Evolutionary conservation across 2,888 invertebrate genomes (phyloP).

Genomic region (Tinea semifulvella): DNA sequence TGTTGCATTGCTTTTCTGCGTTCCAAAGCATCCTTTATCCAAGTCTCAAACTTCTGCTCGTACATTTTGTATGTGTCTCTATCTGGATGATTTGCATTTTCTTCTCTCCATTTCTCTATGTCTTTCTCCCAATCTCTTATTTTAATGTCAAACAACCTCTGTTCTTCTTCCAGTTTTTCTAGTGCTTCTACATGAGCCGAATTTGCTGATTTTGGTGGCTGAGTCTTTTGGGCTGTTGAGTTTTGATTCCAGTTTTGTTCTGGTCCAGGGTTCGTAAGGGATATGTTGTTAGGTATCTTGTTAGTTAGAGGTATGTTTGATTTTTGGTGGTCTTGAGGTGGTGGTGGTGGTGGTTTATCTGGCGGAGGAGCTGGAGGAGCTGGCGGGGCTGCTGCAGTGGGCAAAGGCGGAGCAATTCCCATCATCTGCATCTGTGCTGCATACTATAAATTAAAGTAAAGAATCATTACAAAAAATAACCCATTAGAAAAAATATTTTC

Average conservation of each 20-base stretch:
- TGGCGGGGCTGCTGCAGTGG: slow-evolving; percentile 25
- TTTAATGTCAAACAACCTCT: slow-evolving; percentile 87
- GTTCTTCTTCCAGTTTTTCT: slow-evolving; percentile 68
- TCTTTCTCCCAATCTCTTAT: slow-evolving; percentile 93
- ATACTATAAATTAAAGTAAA: slow-evolving; percentile 34
- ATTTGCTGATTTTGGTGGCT: slow-evolving; percentile 23
- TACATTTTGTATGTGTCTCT: slow-evolving; percentile 86
- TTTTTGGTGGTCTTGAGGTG: slow-evolving; percentile 55
- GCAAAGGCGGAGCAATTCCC: slow-evolving; percentile 28
- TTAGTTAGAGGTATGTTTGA: slow-evolving; percentile 19
- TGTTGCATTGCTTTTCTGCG: slow-evolving; percentile 81
- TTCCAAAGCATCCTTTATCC: slow-evolving; percentile 80
- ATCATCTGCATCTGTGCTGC: slow-evolving; percentile 48
- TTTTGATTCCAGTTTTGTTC: background rate
- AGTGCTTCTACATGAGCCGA: slow-evolving; percentile 34
- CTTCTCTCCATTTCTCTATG: slow-evolving; percentile 90
- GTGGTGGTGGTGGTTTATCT: slow-evolving; percentile 36
- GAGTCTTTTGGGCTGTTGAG: slow-evolving; percentile 14
- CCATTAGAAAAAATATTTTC: too few species aligned
- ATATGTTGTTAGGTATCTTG: background rate
- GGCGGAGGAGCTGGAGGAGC: slow-evolving; percentile 37
- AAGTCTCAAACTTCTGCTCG: slow-evolving; percentile 88
- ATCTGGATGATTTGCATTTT: slow-evolving; percentile 92
- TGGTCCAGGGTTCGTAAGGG: background rate
- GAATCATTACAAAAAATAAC: too few species aligned